These are phyloP conservation scores for Antigone vipio DNA, from an alignment of 2,113 vertebrate genomes.

Conservation along the genomic window DNA sequence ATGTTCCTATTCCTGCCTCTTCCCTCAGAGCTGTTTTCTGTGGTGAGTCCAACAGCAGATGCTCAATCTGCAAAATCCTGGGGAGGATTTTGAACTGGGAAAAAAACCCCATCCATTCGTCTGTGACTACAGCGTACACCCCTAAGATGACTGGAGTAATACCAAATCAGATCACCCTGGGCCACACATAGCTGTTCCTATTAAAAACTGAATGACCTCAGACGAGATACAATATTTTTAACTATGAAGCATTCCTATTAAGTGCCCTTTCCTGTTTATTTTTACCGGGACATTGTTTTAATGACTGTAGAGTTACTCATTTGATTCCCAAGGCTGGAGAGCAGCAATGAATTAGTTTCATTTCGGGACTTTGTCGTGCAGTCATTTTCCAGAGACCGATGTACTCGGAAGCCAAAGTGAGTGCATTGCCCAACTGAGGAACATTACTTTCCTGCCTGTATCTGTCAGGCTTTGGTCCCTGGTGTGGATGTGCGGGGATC, in stretches of 20 bases:
- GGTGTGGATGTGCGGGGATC: rapidly evolving
- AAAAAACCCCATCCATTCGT: background rate
- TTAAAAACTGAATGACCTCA: background rate
- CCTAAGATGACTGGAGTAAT: background rate
- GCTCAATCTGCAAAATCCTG: background rate
- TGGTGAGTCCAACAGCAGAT: background rate
- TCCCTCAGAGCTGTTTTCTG: background rate
- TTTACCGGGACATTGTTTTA: slow-evolving; percentile 37
- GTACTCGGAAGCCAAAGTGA: background rate
- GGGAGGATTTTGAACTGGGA: background rate
- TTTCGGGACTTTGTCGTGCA: background rate
- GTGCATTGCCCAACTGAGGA: background rate
- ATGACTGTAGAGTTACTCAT: slow-evolving; percentile 48
- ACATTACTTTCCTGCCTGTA: background rate
- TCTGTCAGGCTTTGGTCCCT: background rate
- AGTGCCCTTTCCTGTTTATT: slow-evolving; percentile 49
- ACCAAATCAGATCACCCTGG: background rate
- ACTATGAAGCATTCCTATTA: background rate
- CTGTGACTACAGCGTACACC: background rate
- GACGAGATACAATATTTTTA: background rate
- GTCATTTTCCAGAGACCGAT: background rate
- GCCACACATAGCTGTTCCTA: background rate
- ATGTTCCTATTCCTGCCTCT: background rate
- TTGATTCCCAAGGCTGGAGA: slow-evolving; percentile 27
- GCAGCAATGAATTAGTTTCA: slow-evolving; percentile 2